Evolutionary conservation across 2,888 invertebrate species (phyloP).

Genomic region (Hylaea fasciaria): DNA sequence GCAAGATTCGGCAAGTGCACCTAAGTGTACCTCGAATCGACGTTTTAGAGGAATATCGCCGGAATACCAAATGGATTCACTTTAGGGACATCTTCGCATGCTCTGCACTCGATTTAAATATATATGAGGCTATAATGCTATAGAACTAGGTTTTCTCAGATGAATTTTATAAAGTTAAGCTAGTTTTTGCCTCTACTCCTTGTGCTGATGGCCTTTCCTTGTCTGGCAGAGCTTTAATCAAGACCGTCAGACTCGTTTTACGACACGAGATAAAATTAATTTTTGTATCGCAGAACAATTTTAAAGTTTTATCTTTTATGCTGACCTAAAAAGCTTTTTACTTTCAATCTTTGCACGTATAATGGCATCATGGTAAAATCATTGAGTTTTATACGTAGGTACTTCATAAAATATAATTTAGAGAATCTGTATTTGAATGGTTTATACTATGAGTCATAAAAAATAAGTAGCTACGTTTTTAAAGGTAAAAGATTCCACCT

Average conservation of each 20-base stretch:
- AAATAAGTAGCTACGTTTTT: too few species aligned
- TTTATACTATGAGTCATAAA: too few species aligned
- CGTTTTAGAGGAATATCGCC: slow-evolving; percentile 30
- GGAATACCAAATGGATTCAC: slow-evolving; percentile 38
- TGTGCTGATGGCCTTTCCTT: slow-evolving; percentile 6
- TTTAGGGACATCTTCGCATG: slow-evolving; percentile 24
- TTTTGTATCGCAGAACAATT: slow-evolving; percentile 3
- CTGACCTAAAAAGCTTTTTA: background rate
- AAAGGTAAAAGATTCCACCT: too few species aligned
- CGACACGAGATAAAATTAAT: slow-evolving; percentile 6
- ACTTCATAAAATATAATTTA: too few species aligned
- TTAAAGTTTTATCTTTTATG: background rate
- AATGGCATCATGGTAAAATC: too few species aligned
- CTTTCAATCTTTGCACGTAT: too few species aligned
- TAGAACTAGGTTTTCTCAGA: background rate
- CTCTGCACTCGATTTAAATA: slow-evolving; percentile 20
- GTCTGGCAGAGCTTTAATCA: slow-evolving; percentile 19
- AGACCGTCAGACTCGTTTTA: slow-evolving; percentile 4
- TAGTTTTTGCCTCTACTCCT: slow-evolving; percentile 5
- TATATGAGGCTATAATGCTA: background rate
- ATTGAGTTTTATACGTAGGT: too few species aligned
- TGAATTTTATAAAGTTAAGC: background rate
- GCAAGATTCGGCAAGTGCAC: slow-evolving; percentile 31
- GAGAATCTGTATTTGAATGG: too few species aligned
- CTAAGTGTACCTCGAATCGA: slow-evolving; percentile 28